Percentiles rank a stretch among this genome's conserved stretches.
phyloP scores from a whole-genome alignment of 2,113 vertebrate species.

The Toxotes chatareus region DNA sequence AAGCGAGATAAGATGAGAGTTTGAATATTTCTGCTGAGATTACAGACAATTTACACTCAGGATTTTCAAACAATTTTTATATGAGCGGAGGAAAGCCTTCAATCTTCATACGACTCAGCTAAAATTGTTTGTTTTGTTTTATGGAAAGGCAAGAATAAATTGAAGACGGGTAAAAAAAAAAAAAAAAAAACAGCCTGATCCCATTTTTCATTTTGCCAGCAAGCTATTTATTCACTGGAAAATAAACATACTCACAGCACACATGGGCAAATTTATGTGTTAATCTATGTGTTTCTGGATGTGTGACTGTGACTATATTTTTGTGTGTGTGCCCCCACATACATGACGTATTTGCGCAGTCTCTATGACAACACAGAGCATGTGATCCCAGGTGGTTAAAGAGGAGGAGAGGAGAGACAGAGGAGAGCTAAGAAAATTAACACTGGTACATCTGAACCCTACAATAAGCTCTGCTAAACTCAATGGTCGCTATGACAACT shows the following conservation, averaged over 20 bases:
- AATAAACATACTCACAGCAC: conserved; percentile 47
- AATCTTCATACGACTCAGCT: conserved; percentile 24
- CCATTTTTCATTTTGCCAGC: conserved; percentile 13
- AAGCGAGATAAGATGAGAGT: conserved; percentile 68
- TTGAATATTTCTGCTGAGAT: conserved; percentile 68
- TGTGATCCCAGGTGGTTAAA: conserved; percentile 56
- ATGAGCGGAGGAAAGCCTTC: conserved; percentile 35
- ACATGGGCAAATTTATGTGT: conserved; percentile 47
- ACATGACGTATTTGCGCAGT: conserved; percentile 57
- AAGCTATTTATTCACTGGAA: conserved; percentile 55
- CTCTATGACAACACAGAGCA: conserved; percentile 75
- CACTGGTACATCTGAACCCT: conserved; percentile 35
- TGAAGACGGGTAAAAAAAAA: conserved; percentile 3
- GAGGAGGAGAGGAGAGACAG: conserved; percentile 39
- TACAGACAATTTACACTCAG: conserved; percentile 56
- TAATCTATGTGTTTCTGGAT: conserved; percentile 45
- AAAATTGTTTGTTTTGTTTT: conserved; percentile 45
- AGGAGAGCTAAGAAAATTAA: conserved; percentile 56
- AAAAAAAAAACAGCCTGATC: conserved; percentile 11
- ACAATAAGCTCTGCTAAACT: conserved; percentile 22
- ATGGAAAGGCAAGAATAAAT: conserved; percentile 42
- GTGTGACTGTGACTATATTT: conserved; percentile 59
- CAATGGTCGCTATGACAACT: conserved; percentile 63
- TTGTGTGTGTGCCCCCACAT: conserved; percentile 27
- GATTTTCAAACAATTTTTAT: conserved; percentile 45